Base-by-base conservation (phyloP, 2,888 invertebrate species). In the Imbricaverruca yamaguchii region DNA sequence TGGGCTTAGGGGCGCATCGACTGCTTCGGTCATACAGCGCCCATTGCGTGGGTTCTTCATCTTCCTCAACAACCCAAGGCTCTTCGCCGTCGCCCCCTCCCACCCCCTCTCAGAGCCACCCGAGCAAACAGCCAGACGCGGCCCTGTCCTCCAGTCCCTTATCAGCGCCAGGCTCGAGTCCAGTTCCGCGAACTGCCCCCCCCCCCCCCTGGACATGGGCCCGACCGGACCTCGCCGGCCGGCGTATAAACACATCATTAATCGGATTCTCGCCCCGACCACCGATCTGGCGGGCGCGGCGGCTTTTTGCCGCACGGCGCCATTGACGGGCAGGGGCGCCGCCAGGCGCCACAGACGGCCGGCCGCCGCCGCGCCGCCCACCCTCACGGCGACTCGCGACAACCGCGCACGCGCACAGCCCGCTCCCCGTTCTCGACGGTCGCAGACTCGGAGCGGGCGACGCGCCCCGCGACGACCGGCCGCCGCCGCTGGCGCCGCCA, bases 161-260 rank as follows among this genome's bases (percentile, higher is more conserved):
- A 39, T 39, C 39, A 39, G 39, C 39, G 39, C 39, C 2, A 39
- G 39, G 39, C 4, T 4, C 39, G 39, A 39, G 39, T 39, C 39
- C 39, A 39, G 39, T 39, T 39, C 39, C 39, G 39, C 39, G 39
- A 39, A 39, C 39, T 39, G 3, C 61, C 61, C 61, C 61, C 21
- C 8, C 39, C 39, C 39, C 39, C 39, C 39, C 4, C 39, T 39
- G 39, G 39, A 39, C 39, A 4, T 1, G 39, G 57, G 61, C 18
- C 61, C 61, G 61, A 18, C 61, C 61, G 15, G 57, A 15, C 15
- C 57, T 2, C 12, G 57, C 57, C 57, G 15, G 57, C 57, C 1
- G 57, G 12, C 69, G 39, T 39, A 69, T 69, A 69, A 69, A 69
- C 67, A 69, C 69, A 39, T 69, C 69, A 69, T 67, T 67, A 69